Evolutionary conservation across 2,888 invertebrate species (phyloP), one percentile per base, ranked within the genome.

Genomic region (Mystacides longicornis): DNA sequence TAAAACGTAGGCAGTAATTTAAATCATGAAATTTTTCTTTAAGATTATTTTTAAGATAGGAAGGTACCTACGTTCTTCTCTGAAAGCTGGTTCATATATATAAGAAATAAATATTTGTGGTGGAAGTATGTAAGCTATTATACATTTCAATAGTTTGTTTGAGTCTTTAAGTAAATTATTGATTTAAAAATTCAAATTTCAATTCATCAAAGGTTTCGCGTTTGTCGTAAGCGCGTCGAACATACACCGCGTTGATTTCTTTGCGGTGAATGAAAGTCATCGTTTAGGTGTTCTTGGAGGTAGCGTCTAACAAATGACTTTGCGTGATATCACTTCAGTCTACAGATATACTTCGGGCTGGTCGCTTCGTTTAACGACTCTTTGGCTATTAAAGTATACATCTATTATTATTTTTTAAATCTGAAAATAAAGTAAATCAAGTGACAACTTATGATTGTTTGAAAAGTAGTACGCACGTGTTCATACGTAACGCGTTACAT

Each of bases 321-420:
- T 14, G 43, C 20, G 47, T 49, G 27, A 22, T 54, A 50, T 56
- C 54, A 58, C 60, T 53, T 60, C 60, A 60, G 60, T 60, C 60
- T 53, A 55, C 54, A 33, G 37, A 60, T 58, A 56, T 46, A 57
- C 60, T 54, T 52, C 58, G 60, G 52, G 53, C 58, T 51, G 60
- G 57, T 58, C 60, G 58, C 57, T 56, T 23, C 54, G 60, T 55
- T 47, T 45, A 14, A 54, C 49, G 54, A 49, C 54, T 49, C 43
- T 23, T 48, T 23, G 23, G 23, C 23, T 23, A 48, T 48, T 23
- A 46, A 11, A 27, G n/a, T n/a, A n/a, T n/a, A n/a, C n/a, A n/a
- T n/a, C n/a, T 27, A 37, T 16, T 16, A 37, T n/a, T 37, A 7
- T 14, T n/a, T 37, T 37, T 37, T 37, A 3, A 37, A 37, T n/a